Evolutionary conservation across 1,140 invertebrate species (phyloP).

Genomic region (Ceratosolen fusciceps): DNA sequence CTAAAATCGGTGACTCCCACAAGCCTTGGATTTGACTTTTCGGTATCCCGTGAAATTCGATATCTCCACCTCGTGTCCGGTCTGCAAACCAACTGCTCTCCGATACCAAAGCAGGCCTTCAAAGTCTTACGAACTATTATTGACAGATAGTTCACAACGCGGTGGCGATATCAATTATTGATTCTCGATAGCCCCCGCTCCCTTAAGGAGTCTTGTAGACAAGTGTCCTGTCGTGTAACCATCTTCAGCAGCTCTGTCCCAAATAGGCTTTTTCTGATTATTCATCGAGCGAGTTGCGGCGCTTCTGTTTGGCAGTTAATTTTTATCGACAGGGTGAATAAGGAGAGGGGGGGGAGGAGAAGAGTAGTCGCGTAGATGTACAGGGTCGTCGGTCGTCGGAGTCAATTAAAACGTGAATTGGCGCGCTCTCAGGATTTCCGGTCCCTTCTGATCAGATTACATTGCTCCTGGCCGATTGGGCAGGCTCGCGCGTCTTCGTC

Average conservation of each 20-base stretch:
- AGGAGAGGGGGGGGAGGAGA: no score
- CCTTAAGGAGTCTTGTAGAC: no score
- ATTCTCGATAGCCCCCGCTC: no score
- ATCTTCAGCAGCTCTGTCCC: no score
- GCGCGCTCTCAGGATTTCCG: neutral
- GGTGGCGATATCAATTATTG: no score
- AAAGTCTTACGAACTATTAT: neutral
- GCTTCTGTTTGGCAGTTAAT: no score
- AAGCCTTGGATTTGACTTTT: slow-evolving; percentile 15
- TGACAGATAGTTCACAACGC: no score
- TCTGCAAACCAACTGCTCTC: neutral
- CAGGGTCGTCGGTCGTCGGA: neutral
- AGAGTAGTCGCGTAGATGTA: no score
- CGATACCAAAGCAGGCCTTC: neutral
- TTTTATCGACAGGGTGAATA: neutral
- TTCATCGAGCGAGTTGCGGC: no score
- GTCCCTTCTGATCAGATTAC: slow-evolving; percentile 31
- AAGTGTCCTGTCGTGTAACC: no score
- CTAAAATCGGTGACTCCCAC: neutral
- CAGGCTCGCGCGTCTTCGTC: neutral
- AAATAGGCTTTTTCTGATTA: no score
- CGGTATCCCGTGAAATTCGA: neutral
- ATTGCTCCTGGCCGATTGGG: neutral
- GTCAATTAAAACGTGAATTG: neutral
- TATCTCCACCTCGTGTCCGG: neutral